Percentiles rank a stretch among this genome's conserved stretches.
Conservation (phyloP, 2,113 vertebrate species). For the Cariama cristata region DNA sequence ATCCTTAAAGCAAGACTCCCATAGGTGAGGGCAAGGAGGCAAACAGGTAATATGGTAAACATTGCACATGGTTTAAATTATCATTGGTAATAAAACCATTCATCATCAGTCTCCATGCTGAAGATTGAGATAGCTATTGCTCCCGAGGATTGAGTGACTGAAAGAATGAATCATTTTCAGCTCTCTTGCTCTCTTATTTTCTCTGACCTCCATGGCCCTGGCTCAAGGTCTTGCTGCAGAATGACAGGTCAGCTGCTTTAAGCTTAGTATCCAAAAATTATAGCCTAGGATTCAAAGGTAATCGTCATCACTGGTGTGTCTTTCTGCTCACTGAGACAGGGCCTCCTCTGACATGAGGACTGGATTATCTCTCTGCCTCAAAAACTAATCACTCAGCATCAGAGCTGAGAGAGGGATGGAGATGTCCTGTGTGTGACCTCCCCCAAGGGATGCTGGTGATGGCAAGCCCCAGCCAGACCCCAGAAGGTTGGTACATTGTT, state of each 20-base stretch:
- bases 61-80: conserved; percentile 35
- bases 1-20: background rate
- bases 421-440: background rate
- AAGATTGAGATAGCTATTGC: background rate
- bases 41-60: background rate
- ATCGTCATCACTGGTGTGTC: background rate
- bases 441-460: background rate
- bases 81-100: conserved; percentile 14
- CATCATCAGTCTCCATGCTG: background rate
- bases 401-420: background rate
- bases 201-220: background rate
- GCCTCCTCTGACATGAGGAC: background rate
- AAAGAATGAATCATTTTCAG: conserved; percentile 22
- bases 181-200: background rate
- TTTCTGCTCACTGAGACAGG: background rate
- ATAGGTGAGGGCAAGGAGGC: background rate
- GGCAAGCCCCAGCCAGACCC: background rate
- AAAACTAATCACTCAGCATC: background rate
- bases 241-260: background rate
- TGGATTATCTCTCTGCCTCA: background rate
- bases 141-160: background rate
- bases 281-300: background rate
- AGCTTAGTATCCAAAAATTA: background rate
- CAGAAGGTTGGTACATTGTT: background rate
- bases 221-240: conserved; percentile 2